phyloP scores from a whole-genome alignment of 92 coral and sea anemone species.

The Bergia puertoricense region DNA sequence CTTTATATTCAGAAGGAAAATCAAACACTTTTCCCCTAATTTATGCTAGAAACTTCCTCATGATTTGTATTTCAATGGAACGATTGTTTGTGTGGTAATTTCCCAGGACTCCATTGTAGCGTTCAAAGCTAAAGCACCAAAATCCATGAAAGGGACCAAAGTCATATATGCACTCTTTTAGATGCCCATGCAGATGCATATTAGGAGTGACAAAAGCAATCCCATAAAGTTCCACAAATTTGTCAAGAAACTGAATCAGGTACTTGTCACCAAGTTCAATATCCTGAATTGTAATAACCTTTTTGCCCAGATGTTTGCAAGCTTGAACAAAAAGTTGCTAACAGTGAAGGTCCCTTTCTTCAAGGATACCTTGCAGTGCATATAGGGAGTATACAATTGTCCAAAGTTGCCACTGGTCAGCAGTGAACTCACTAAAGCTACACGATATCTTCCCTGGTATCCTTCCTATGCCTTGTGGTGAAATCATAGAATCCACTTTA shows the following conservation, averaged over 20 bases:
- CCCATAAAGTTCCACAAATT: conserved; percentile 57
- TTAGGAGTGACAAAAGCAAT: conserved; percentile 54
- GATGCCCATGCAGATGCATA: conserved; percentile 65
- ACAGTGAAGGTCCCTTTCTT: conserved; percentile 59
- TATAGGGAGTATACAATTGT: conserved; percentile 49
- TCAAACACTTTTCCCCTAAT: conserved; percentile 39
- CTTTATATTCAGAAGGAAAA: conserved; percentile 48
- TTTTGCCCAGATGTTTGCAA: conserved; percentile 55
- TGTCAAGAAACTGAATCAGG: conserved; percentile 41
- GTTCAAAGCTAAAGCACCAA: conserved; percentile 69
- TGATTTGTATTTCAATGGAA: conserved; percentile 62
- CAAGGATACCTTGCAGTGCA: conserved; percentile 62
- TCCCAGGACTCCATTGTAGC: conserved; percentile 62
- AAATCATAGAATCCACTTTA: conserved; percentile 53
- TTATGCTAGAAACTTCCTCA: conserved; percentile 57
- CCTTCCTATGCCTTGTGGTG: conserved; percentile 67
- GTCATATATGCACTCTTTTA: conserved; percentile 57
- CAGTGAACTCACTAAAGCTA: conserved; percentile 63
- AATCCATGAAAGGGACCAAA: conserved; percentile 65
- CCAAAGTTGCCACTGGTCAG: conserved; percentile 80
- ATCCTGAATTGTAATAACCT: conserved; percentile 42
- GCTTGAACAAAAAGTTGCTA: conserved; percentile 62
- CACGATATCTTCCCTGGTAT: conserved; percentile 63
- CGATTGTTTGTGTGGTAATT: conserved; percentile 55
- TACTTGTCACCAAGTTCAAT: conserved; percentile 57